These are phyloP conservation scores for Lamprotornis superbus DNA, from an alignment of 2,113 vertebrate species.

Conservation along the genomic window DNA sequence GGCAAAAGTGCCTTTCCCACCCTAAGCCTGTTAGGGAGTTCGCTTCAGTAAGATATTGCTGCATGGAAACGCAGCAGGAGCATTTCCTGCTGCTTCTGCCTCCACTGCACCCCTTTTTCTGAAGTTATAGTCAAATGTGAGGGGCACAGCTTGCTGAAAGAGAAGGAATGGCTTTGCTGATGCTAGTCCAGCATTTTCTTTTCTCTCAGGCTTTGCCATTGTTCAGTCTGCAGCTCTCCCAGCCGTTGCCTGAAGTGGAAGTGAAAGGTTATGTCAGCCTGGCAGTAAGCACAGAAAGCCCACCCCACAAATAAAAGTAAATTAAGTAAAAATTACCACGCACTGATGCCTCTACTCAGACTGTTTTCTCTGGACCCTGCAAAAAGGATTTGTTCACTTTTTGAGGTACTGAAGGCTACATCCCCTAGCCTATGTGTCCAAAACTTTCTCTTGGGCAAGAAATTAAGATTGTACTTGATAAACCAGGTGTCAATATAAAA, in stretches of 20 bases:
- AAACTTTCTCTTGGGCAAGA: background rate
- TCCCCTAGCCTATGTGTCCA: background rate
- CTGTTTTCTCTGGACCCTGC: background rate
- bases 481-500: background rate
- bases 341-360: background rate
- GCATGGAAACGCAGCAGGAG: background rate
- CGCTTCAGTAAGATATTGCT: background rate
- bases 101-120: background rate
- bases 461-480: background rate
- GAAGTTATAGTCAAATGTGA: background rate
- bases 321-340: background rate
- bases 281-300: background rate
- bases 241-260: background rate
- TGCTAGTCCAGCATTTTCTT: background rate
- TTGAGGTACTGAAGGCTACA: background rate
- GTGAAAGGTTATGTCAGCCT: background rate
- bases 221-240: background rate
- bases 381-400: background rate
- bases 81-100: background rate
- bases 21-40: background rate
- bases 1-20: background rate
- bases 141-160: background rate
- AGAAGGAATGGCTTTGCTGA: background rate
- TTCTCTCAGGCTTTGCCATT: background rate
- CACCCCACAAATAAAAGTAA: background rate